Evolutionary conservation across 2,888 invertebrate species (phyloP), one percentile per base, ranked within the genome.

Genomic region (Tenthredo livida): DNA sequence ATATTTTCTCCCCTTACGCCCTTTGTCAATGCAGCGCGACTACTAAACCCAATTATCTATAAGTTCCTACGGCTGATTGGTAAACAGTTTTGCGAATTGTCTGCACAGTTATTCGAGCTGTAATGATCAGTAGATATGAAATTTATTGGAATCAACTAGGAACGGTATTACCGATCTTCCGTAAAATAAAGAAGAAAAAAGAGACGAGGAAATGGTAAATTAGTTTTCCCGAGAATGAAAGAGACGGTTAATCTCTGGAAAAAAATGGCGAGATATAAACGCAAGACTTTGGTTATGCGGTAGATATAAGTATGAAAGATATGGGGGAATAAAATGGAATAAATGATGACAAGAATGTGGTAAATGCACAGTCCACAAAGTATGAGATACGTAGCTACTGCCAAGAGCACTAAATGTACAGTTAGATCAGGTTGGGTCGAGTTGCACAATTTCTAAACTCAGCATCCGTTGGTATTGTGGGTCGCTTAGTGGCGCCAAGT

Each of bases 361-460:
- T 33, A 33, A 67, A 33, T 67, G 67, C 67, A 67, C 67, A 33
- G 67, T 67, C 29, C 10, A 67, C 67, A 33, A 67, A 67, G 15
- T 67, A 67, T 33, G 33, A 25, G 67, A 67, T 33, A 67, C 33
- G 29, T 17, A n/a, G 77, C 58, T 40, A 50, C 50, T 80, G 61
- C 40, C 61, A 61, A 80, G 61, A 80, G 80, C 40, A 61, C 80
- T 80, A 80, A 80, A 80, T 61, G 80, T 58, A 61, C 80, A 61
- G 80, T 80, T 80, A 61, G 80, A 73, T 43, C 43, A 21, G 40
- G 58, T 40, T 61, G 40, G 58, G 25, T 43, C 83, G 47, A 37
- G 67, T 83, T 83, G 67, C 83, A 70, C 83, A 83, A 83, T 83
- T 83, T 70, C 83, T 70, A 83, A 70, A 67, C 83, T 47, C 65